Evolutionary conservation across 2,888 invertebrate species (phyloP).

Genomic region (Troides oblongomaculatus): DNA sequence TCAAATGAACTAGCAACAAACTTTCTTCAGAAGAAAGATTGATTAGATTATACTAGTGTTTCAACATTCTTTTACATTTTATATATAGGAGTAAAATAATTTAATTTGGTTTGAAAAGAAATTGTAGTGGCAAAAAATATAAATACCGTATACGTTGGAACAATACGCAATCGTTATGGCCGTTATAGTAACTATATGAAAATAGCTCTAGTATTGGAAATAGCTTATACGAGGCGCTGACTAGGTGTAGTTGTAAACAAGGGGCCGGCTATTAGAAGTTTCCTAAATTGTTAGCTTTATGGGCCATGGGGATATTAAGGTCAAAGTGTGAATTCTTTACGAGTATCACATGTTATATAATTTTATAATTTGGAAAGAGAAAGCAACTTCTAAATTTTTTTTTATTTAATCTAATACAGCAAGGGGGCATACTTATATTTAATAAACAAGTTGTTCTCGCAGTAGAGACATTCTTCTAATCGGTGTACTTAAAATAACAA

Average conservation of each 20-base stretch:
- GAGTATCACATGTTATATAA: conserved; percentile 43
- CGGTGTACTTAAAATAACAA: too few relatives aligned
- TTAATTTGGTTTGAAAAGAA: too few relatives aligned
- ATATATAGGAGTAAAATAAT: too few relatives aligned
- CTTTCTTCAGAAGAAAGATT: too few relatives aligned
- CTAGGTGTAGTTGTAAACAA: conserved; percentile 52
- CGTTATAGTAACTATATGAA: conserved; percentile 13
- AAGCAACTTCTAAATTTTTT: not conserved
- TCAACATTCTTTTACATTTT: too few relatives aligned
- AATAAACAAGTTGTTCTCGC: too few relatives aligned
- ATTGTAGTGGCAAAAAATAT: not conserved
- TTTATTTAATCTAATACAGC: too few relatives aligned
- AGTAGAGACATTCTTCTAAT: too few relatives aligned
- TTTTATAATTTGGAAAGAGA: not conserved
- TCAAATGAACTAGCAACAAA: too few relatives aligned
- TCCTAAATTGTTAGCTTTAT: conserved; percentile 64
- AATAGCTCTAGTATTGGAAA: conserved; percentile 32
- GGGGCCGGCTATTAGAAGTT: conserved; percentile 54
- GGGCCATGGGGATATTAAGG: conserved; percentile 59
- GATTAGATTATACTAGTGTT: too few relatives aligned
- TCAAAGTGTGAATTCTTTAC: conserved; percentile 60
- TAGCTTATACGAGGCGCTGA: conserved; percentile 32
- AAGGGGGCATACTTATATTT: too few relatives aligned
- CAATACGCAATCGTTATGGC: not conserved
- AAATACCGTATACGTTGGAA: not conserved